Evolutionary conservation across 1,140 invertebrate species (phyloP), one percentile per base, ranked within the genome.

Genomic region (Anadara kagoshimensis): DNA sequence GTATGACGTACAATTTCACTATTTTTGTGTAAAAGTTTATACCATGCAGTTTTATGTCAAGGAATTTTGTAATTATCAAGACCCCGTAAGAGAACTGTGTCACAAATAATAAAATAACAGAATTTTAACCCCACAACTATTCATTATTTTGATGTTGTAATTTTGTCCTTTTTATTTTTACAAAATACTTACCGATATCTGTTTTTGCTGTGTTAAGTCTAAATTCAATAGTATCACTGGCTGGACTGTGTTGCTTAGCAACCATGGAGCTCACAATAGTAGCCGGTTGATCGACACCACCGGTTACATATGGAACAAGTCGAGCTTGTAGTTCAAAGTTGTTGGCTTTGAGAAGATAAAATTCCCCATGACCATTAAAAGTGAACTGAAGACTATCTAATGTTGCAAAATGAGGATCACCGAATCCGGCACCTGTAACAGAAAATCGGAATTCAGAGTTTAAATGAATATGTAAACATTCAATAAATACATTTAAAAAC

Each of bases 331-430:
- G 22, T 58, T 72, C 53, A 49, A 72, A 63, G 5, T 29, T 47
- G 10, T 56, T 10, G 1, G 64, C 18, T 5, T 47, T 68, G 14
- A 74, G 51, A 7, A 75, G 53, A n/a, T 57, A n/a, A 43, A 65
- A 75, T 43, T 75, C 73, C 41, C 73, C 73, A 12, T 43, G 51
- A 1, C 73, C 73, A 51, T 75, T 75, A 51, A 75, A 75, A 20
- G 73, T 65, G 29, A 69, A 75, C 14, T 59, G 12, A 29, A 69
- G n/a, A 22, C 61, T 51, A 51, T 75, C 73, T 51, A 75, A 51
- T 14, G 59, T 69, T n/a, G 49, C 43, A 8, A 75, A 36, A 53
- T 75, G 73, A 26, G 73, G 73, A 45, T 75, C 73, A 36, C 73
- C 73, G 2, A 69, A n/a, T 7, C 26, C 51, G 20, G 59, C 59